phyloP scores from a whole-genome alignment of 2,113 vertebrate species.

The Zeus faber region DNA sequence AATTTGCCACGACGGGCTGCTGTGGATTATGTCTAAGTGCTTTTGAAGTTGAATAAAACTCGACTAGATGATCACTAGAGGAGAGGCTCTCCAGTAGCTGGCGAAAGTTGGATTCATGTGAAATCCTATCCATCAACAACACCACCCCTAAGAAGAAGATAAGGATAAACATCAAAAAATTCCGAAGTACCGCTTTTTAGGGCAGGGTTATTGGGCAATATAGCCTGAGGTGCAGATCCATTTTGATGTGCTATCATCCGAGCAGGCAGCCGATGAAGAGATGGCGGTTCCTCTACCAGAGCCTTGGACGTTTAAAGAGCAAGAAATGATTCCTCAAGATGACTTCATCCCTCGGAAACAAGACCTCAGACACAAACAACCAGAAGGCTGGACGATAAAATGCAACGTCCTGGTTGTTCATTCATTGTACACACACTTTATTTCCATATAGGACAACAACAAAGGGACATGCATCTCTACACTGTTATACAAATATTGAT shows the following conservation, averaged over 20 bases:
- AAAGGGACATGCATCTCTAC: constrained; percentile 77
- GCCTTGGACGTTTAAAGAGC: too few relatives aligned
- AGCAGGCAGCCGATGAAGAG: constrained; percentile 7
- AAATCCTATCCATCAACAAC: too few relatives aligned
- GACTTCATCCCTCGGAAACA: neutral
- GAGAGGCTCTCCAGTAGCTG: too few relatives aligned
- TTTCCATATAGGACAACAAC: constrained; percentile 81
- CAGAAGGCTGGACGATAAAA: constrained; percentile 3
- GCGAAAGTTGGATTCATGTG: too few relatives aligned
- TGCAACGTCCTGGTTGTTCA: constrained; percentile 40
- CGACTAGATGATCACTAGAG: too few relatives aligned
- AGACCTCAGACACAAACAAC: constrained; percentile 9
- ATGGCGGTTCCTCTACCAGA: too few relatives aligned
- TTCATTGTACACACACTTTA: constrained; percentile 77
- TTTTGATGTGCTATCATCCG: neutral
- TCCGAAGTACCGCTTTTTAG: too few relatives aligned
- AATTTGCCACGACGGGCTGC: too few relatives aligned
- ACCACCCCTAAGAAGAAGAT: too few relatives aligned
- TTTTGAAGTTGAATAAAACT: too few relatives aligned
- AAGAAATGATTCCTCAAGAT: neutral
- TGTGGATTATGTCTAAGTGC: too few relatives aligned
- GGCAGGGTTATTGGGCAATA: neutral
- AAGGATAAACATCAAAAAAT: too few relatives aligned
- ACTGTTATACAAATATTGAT: constrained; percentile 82
- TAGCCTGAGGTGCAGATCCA: neutral